A percentile compares a stretch with the other conserved stretches of the same genome.
Evolutionary conservation across 1,140 invertebrate species (phyloP).

Genomic region (Pogonognathellus flavescens): DNA sequence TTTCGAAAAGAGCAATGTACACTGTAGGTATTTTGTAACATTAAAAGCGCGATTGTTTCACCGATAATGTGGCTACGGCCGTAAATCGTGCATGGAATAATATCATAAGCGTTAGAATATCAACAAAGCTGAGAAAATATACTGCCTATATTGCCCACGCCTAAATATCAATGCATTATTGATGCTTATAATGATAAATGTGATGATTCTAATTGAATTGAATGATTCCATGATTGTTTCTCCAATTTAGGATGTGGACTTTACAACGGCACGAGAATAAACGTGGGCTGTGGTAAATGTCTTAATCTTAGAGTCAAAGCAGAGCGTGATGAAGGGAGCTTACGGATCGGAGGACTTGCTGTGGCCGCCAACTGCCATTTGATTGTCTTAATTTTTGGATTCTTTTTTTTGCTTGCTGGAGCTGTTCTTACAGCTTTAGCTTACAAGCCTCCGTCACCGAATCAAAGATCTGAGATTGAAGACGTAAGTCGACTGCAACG

Average conservation of each 20-base stretch:
- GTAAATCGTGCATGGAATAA: too few relatives aligned
- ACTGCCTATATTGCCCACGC: too few relatives aligned
- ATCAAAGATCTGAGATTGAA: conserved; percentile 7
- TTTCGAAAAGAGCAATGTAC: too few relatives aligned
- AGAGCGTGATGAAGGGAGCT: conserved; percentile 66
- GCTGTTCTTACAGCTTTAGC: conserved; percentile 66
- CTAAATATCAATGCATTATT: too few relatives aligned
- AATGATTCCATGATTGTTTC: too few relatives aligned
- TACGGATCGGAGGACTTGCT: conserved; percentile 65
- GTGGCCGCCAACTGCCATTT: conserved; percentile 67
- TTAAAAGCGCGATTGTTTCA: too few relatives aligned
- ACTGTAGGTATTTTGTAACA: too few relatives aligned
- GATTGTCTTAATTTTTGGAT: conserved; percentile 67
- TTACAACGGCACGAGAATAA: conserved; percentile 57
- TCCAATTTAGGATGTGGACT: conserved; percentile 1
- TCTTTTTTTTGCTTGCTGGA: conserved; percentile 67
- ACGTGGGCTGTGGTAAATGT: conserved; percentile 60
- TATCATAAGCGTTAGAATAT: too few relatives aligned
- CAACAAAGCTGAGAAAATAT: too few relatives aligned
- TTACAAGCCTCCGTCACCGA: conserved; percentile 55
- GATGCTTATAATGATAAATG: too few relatives aligned
- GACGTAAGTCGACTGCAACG: conserved; percentile 7
- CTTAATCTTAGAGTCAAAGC: conserved; percentile 57
- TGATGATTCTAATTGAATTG: too few relatives aligned
- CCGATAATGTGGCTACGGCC: too few relatives aligned